Conservation (phyloP, 2,888 invertebrate genomes). For the Hirtodrosophila trivittata region DNA sequence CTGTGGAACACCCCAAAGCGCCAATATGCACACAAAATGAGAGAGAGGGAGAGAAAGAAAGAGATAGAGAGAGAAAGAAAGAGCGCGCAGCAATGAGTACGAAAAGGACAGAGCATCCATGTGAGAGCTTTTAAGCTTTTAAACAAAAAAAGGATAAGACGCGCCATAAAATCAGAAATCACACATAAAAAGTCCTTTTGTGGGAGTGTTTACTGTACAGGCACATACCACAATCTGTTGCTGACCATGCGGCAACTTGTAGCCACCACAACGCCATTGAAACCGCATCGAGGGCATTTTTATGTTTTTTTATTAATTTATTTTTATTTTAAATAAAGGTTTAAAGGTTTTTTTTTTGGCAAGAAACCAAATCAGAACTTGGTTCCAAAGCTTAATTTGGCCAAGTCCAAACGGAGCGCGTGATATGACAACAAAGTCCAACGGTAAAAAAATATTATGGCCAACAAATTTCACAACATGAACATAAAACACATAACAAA, state of each 20-base stretch:
- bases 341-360: background rate
- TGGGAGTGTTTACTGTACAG: background rate
- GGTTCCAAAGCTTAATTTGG: background rate
- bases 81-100: background rate
- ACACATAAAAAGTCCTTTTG: background rate
- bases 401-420: constrained; percentile 4
- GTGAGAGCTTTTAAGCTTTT: constrained; percentile 62
- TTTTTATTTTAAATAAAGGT: constrained; percentile 1
- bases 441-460: constrained; percentile 7
- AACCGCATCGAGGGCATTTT: constrained; percentile 81
- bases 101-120: constrained; percentile 3
- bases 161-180: background rate
- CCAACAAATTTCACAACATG: constrained; percentile 51
- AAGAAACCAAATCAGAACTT: background rate
- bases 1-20: constrained; percentile 22
- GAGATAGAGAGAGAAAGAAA: constrained; percentile 9
- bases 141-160: too few relatives aligned
- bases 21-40: constrained; percentile 23
- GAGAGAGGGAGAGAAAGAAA: constrained; percentile 10
- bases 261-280: constrained; percentile 73
- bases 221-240: constrained; percentile 59
- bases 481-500: constrained; percentile 16
- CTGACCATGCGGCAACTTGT: constrained; percentile 61
- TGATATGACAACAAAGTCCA: constrained; percentile 5
- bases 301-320: constrained; percentile 15